Evolutionary conservation across 2,888 invertebrate genomes (phyloP), one percentile per base, ranked within the genome.

Genomic region (Diplolepis rosae): DNA sequence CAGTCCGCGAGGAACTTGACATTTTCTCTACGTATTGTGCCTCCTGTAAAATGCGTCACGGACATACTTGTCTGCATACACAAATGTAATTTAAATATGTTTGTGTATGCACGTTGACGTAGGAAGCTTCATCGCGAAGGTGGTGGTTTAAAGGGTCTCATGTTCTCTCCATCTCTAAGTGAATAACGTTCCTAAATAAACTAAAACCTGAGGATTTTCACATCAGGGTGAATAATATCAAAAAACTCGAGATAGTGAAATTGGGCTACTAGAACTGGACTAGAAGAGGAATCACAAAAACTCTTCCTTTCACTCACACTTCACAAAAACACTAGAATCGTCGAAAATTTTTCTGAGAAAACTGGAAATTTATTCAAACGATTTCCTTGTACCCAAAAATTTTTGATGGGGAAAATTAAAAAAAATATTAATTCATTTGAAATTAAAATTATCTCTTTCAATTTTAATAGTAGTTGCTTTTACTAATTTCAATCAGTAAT

Each of bases 161-260:
- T 4, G 50, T 4, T 24, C 22, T 50, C 4, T 50, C 45, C 15
- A 32, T 32, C 32, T 13, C 27, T 51, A 27, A 51, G 28, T 51
- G 27, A 51, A 51, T 51, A 51, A 27, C 51, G 13, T 51, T 24
- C n/a, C 28, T 24, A 15, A 51, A 51, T 51, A n/a, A 51, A 51
- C 51, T 45, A 27, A 51, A 27, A 51, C 39, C 6, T 28, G 51
- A 7, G 51, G 28, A 51, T 51, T 51, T 51, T 51, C 51, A 51
- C 13, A 51, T 27, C 27, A 51, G 6, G 24, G n/a, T n/a, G n/a
- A 27, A 27, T 51, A 51, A 51, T 51, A 2, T n/a, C 27, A 6
- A 27, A 5, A 51, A 51, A 51, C n/a, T 28, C 2, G 7, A 51
- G 28, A n/a, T n/a, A 28, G 15, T 4, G 7, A 51, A 51, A 50